A percentile compares a stretch with the other conserved stretches of the same genome.
These are phyloP conservation scores for Mola mola DNA, from an alignment of 2,113 vertebrate species.

Conservation along the genomic window DNA sequence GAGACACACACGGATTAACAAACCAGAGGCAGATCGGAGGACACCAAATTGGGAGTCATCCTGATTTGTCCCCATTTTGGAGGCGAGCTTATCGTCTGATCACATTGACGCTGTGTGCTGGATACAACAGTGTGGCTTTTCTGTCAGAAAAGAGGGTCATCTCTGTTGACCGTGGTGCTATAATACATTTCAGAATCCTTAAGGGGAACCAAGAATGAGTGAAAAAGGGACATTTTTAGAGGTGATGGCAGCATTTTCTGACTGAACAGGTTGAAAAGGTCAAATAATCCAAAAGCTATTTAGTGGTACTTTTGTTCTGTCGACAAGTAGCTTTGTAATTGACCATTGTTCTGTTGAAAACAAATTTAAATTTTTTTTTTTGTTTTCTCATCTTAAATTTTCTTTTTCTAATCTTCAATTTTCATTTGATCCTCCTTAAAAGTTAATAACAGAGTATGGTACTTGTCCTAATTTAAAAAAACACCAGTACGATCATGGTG, in stretches of 20 bases:
- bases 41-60: conserved; percentile 14
- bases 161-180: neutral
- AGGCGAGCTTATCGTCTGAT: conserved; percentile 45
- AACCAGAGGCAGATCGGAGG: neutral
- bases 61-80: conserved; percentile 28
- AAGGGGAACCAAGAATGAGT: conserved; percentile 20
- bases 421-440: no score
- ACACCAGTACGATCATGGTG: no score
- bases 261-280: neutral
- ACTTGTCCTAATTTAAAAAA: no score
- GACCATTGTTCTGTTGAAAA: no score
- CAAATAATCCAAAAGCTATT: neutral
- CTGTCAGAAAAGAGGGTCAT: conserved; percentile 4
- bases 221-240: no score
- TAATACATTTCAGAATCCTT: conserved; percentile 44
- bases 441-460: no score
- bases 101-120: conserved; percentile 22
- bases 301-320: neutral
- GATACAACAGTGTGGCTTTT: conserved; percentile 6
- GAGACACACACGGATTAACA: neutral
- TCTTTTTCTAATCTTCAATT: no score
- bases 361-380: no score
- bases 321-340: neutral
- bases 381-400: no score
- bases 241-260: no score